phyloP scores from a whole-genome alignment of 2,888 invertebrate species.

The Pasiphila rectangulata region DNA sequence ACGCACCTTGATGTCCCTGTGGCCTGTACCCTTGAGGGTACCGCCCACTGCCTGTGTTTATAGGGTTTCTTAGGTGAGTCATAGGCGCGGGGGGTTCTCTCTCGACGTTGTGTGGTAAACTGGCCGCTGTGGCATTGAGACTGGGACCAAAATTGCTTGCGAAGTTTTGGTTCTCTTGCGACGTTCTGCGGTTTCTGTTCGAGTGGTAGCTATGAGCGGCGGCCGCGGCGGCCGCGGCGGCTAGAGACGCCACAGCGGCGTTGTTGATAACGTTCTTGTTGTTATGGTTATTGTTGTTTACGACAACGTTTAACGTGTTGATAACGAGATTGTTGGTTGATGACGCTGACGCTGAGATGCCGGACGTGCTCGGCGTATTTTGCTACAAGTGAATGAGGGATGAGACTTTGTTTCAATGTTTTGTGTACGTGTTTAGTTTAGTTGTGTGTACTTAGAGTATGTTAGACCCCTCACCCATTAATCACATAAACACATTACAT shows the following conservation, averaged over 20 bases:
- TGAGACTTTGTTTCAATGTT: not conserved
- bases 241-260: slow-evolving; percentile 74
- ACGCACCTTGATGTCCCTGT: slow-evolving; percentile 78
- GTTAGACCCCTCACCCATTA: slow-evolving; percentile 25
- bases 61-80: slow-evolving; percentile 71
- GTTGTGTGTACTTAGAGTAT: slow-evolving; percentile 15
- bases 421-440: slow-evolving; percentile 15
- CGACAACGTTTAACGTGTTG: slow-evolving; percentile 77
- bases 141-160: slow-evolving; percentile 72
- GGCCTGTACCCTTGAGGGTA: slow-evolving; percentile 73
- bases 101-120: slow-evolving; percentile 67
- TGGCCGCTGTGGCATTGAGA: slow-evolving; percentile 67
- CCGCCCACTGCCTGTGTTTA: slow-evolving; percentile 71
- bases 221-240: slow-evolving; percentile 75
- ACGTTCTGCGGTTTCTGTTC: slow-evolving; percentile 70
- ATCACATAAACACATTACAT: slow-evolving; percentile 23
- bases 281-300: slow-evolving; percentile 78
- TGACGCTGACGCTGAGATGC: slow-evolving; percentile 61
- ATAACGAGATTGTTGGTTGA: slow-evolving; percentile 78
- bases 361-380: slow-evolving; percentile 71
- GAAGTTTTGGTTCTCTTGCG: slow-evolving; percentile 72
- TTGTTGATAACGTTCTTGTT: slow-evolving; percentile 78
- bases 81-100: slow-evolving; percentile 71
- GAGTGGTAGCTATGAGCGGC: slow-evolving; percentile 75
- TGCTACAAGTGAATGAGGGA: slow-evolving; percentile 46